Conservation (phyloP, 2,888 invertebrate genomes). For the Limenitis camilla region DNA sequence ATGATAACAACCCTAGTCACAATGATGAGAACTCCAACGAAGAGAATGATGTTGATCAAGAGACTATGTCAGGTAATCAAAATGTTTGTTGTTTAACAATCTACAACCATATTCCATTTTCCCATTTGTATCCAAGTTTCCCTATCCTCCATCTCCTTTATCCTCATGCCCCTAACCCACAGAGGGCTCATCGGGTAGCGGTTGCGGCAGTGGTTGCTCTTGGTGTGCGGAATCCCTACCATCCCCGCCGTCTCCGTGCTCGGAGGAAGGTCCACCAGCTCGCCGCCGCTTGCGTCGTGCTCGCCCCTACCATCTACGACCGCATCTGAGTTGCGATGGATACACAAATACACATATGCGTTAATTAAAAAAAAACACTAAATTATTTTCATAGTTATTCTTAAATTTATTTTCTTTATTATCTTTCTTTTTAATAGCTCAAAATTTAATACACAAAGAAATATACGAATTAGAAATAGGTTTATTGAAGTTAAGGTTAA, state of each 20-base stretch:
- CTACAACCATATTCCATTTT: conserved; percentile 5
- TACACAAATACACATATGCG: background rate
- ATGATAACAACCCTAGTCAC: conserved; percentile 71
- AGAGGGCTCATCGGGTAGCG: conserved; percentile 54
- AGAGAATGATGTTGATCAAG: conserved; percentile 90
- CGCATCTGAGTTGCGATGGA: background rate
- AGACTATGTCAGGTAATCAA: conserved; percentile 84
- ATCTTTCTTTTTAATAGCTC: too few species aligned
- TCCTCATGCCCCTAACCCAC: conserved; percentile 27
- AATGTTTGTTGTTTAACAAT: background rate
- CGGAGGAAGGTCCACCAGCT: conserved; percentile 26
- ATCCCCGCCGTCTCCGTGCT: conserved; percentile 30
- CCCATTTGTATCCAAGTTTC: conserved; percentile 17
- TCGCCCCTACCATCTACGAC: conserved; percentile 25
- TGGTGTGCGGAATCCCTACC: conserved; percentile 30
- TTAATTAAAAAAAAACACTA: background rate
- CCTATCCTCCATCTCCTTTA: conserved; percentile 23
- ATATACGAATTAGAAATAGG: too few species aligned
- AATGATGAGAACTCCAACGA: conserved; percentile 83
- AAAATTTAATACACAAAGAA: too few species aligned
- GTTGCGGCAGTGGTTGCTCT: conserved; percentile 47
- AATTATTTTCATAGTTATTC: too few species aligned
- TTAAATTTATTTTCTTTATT: too few species aligned
- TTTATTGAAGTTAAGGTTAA: too few species aligned
- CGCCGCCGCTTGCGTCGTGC: conserved; percentile 26